Base-by-base conservation (phyloP, 2,888 invertebrate species). In the Mesorhabditis belari region DNA sequence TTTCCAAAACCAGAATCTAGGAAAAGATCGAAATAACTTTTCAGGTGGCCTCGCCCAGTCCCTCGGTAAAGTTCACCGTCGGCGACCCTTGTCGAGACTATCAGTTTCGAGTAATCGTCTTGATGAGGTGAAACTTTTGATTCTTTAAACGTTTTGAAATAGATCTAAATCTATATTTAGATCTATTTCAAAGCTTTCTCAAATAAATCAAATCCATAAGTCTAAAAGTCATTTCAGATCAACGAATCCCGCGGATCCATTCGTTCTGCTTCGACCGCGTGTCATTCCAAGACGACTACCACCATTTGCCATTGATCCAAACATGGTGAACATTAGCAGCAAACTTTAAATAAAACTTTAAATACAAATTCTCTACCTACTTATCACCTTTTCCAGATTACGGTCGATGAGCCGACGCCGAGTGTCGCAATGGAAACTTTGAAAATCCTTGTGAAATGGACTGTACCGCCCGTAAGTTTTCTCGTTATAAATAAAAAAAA, bases 11-110 rank as follows among this genome's bases (percentile, higher is more conserved):
- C 17, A 12, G 52, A 51, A 51, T 9, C 17, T 17, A 49, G 57
- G 21, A n/a, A 9, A 6, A 35, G 12, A 58, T 5, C 25, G 29
- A 49, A 24, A 54, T 21, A 21, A 21, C 12, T n/a, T 53, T 76
- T 49, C 63, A 78, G 77, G 77, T 76, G 9, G 74, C 77, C 19
- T 76, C 77, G 3, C 62, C 71, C 6, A 68, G 65, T 51, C 77
- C 77, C 26, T 65, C 75, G 50, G 65, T 77, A 49, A 67, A 68
- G 1, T 78, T 78, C 68, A 67, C 69, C 49, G 70, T 78, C 26
- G 67, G 71, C 49, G 78, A 78, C 54, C 73, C 77, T 24, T 78
- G 78, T 62, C 67, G 74, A 17, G 77, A 78, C 61, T 78, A 78
- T 62, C 77, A 78, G 60, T 78, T 78, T 62, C 71, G 75, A 35